Conservation (phyloP, 2,888 invertebrate genomes). For the Chymomyza procnemis region DNA sequence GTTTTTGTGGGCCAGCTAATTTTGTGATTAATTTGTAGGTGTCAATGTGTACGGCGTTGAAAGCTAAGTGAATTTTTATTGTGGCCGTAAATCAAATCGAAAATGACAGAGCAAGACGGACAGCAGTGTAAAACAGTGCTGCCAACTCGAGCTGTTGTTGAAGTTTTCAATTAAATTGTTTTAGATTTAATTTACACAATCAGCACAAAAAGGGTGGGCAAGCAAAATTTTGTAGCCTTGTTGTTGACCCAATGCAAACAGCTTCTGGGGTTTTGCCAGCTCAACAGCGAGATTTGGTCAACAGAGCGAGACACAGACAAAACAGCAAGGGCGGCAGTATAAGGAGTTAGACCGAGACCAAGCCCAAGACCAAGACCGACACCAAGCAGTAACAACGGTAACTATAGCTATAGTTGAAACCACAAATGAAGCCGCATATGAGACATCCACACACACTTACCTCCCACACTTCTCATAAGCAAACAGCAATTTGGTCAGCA, state of each 20-base stretch:
- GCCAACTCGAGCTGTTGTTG: conserved; percentile 12
- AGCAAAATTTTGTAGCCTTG: neutral
- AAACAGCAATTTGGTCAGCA: conserved; percentile 6
- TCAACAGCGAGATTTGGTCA: conserved; percentile 29
- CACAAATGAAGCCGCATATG: conserved; percentile 40
- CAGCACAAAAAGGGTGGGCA: conserved; percentile 6
- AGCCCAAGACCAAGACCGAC: neutral
- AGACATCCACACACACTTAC: conserved; percentile 4
- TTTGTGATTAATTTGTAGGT: conserved; percentile 62
- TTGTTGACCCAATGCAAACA: conserved; percentile 45
- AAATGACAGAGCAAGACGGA: conserved; percentile 22
- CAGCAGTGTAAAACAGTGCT: conserved; percentile 2
- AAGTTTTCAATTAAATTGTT: conserved; percentile 46
- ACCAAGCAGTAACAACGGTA: neutral
- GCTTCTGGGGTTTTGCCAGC: conserved; percentile 23
- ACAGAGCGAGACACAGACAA: neutral
- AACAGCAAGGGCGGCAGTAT: neutral
- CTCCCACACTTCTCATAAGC: neutral
- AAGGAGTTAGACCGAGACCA: neutral
- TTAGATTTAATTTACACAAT: conserved; percentile 50
- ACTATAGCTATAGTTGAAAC: conserved; percentile 40
- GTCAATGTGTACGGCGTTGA: conserved; percentile 39
- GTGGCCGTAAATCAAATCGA: conserved; percentile 43
- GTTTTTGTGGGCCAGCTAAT: conserved; percentile 10
- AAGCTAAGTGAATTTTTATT: conserved; percentile 64